Conservation (phyloP, 1,140 invertebrate genomes). For the Brachionus paranguensis region DNA sequence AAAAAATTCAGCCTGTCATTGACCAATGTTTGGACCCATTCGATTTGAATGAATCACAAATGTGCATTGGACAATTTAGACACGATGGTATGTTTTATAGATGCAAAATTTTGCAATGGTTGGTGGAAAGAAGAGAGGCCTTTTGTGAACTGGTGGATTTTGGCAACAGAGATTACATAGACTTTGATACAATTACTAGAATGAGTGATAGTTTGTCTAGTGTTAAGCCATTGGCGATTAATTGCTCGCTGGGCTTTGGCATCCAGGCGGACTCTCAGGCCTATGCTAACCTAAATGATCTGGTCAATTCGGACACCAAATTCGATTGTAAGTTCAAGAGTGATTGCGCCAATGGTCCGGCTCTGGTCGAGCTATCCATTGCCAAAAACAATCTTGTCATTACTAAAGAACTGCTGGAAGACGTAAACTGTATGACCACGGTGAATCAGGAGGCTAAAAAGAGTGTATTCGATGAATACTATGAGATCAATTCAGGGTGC, state of each 20-base stretch:
- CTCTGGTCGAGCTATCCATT: neutral
- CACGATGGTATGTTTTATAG: slow-evolving; percentile 4
- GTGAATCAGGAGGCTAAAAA: neutral
- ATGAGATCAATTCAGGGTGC: neutral
- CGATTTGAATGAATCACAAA: neutral
- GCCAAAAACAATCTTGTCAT: neutral
- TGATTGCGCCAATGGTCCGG: neutral
- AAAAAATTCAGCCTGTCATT: neutral
- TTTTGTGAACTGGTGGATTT: slow-evolving; percentile 12
- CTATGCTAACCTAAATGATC: neutral
- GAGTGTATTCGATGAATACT: neutral
- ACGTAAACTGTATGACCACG: neutral
- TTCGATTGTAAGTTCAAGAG: neutral
- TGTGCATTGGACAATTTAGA: slow-evolving; percentile 20
- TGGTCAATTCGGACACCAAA: neutral
- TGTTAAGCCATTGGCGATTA: neutral
- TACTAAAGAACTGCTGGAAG: neutral
- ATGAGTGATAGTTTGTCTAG: neutral
- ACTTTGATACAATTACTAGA: slow-evolving; percentile 6
- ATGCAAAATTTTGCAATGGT: slow-evolving; percentile 19
- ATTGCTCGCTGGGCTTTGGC: neutral
- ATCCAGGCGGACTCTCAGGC: neutral
- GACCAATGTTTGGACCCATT: slow-evolving; percentile 5
- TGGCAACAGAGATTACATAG: slow-evolving; percentile 18
- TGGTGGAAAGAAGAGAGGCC: neutral